A percentile compares a stretch with the other conserved stretches of the same genome.
Conservation (phyloP, 1,140 invertebrate genomes). For the Geopemphigus sp. region DNA sequence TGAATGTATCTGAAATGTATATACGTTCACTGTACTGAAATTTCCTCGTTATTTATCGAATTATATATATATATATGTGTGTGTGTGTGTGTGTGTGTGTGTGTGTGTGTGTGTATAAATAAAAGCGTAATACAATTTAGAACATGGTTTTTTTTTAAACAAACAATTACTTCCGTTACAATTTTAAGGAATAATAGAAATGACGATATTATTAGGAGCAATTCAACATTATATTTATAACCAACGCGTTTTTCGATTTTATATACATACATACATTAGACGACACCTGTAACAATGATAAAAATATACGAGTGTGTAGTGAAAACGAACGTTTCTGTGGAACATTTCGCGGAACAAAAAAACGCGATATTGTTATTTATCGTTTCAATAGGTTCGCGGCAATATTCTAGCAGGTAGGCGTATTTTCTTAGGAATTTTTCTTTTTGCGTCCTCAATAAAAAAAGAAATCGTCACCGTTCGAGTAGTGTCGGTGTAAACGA, state of each 20-base stretch:
- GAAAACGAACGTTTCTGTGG: not conserved
- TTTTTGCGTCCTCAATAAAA: not conserved
- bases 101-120: too few relatives aligned
- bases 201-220: too few relatives aligned
- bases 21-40: too few relatives aligned
- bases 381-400: not conserved
- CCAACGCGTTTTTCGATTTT: not conserved
- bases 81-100: too few relatives aligned
- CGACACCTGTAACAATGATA: not conserved
- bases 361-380: not conserved
- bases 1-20: too few relatives aligned
- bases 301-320: not conserved
- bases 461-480: constrained; percentile 3
- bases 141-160: not conserved
- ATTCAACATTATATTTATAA: too few relatives aligned
- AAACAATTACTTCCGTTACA: not conserved
- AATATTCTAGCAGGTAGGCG: not conserved
- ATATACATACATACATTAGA: not conserved
- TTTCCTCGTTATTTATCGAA: too few relatives aligned
- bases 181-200: too few relatives aligned
- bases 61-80: too few relatives aligned
- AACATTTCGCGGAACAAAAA: not conserved
- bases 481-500: not conserved
- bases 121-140: not conserved
- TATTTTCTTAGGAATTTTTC: not conserved